A percentile compares a stretch with the other conserved stretches of the same genome.
These are phyloP conservation scores for Kryptopterus vitreolus DNA, from an alignment of 2,797 vertebrate genomes.

Conservation along the genomic window DNA sequence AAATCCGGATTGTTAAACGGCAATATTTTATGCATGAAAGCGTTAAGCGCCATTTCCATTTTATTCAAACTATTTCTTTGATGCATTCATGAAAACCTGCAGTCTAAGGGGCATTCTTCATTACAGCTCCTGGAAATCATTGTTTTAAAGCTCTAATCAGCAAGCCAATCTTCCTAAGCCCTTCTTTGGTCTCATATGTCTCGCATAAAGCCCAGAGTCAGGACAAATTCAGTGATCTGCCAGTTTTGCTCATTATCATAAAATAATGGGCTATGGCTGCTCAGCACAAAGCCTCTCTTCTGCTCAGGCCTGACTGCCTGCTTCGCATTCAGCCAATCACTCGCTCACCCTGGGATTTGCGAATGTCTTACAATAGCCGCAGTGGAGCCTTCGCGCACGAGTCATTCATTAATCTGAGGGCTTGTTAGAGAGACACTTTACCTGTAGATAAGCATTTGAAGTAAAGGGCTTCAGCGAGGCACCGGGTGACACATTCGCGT, in stretches of 20 bases:
- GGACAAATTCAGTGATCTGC: constrained; percentile 55
- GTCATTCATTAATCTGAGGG: constrained; percentile 61
- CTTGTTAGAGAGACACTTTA: constrained; percentile 63
- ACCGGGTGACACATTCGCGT: constrained; percentile 38
- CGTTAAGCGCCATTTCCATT: background rate
- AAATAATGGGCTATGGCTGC: constrained; percentile 72
- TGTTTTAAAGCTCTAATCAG: constrained; percentile 58
- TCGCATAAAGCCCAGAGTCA: constrained; percentile 58
- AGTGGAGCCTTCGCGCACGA: constrained; percentile 55
- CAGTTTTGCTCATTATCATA: constrained; percentile 73
- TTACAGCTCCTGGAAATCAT: constrained; percentile 57
- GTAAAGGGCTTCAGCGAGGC: constrained; percentile 46
- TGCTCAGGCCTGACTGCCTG: constrained; percentile 49
- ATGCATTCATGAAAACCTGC: constrained; percentile 21
- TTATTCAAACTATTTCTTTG: constrained; percentile 22
- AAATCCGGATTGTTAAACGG: background rate
- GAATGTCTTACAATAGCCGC: constrained; percentile 60
- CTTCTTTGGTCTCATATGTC: constrained; percentile 48
- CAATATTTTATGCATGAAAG: background rate
- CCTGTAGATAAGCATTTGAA: constrained; percentile 55
- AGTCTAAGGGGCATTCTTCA: constrained; percentile 30
- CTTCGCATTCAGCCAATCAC: constrained; percentile 52
- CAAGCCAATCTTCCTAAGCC: constrained; percentile 52
- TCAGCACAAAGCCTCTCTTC: constrained; percentile 54
- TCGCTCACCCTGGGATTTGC: constrained; percentile 50